Evolutionary conservation across 2,797 vertebrate genomes (phyloP).

Genomic region (Sorex maritimensis): DNA sequence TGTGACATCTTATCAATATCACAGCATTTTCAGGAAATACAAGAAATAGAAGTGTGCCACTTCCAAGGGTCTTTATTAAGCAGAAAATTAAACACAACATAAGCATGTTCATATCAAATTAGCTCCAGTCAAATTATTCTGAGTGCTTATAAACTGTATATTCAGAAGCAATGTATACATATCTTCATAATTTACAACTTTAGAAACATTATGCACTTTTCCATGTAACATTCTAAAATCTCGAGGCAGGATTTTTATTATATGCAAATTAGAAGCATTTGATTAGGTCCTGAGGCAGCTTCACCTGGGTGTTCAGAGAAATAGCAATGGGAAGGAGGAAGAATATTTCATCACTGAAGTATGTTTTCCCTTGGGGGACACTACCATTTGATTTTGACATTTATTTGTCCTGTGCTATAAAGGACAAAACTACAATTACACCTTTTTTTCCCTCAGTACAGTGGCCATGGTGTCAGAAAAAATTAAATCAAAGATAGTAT

Average conservation of each 20-base stretch:
- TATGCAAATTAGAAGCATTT: slow-evolving; percentile 91
- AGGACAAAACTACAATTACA: slow-evolving; percentile 93
- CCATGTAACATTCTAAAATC: slow-evolving; percentile 86
- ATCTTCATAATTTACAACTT: slow-evolving; percentile 83
- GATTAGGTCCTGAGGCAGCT: slow-evolving; percentile 93
- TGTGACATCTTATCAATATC: slow-evolving; percentile 88
- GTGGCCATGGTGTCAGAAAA: slow-evolving; percentile 90
- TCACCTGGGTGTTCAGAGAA: slow-evolving; percentile 91
- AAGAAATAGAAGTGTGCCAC: slow-evolving; percentile 77
- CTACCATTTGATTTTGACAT: slow-evolving; percentile 93
- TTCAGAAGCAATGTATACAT: slow-evolving; percentile 71
- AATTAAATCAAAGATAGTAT: slow-evolving; percentile 89
- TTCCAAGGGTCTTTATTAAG: slow-evolving; percentile 85
- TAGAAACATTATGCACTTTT: slow-evolving; percentile 84
- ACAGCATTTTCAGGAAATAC: slow-evolving; percentile 82
- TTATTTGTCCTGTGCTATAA: slow-evolving; percentile 93
- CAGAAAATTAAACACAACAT: slow-evolving; percentile 71
- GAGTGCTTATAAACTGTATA: slow-evolving; percentile 71
- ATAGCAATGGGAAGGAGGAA: slow-evolving; percentile 88
- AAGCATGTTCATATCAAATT: slow-evolving; percentile 81
- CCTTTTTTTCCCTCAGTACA: slow-evolving; percentile 86
- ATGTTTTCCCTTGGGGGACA: slow-evolving; percentile 90
- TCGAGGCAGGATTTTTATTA: slow-evolving; percentile 90
- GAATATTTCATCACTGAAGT: slow-evolving; percentile 91
- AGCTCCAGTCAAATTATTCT: slow-evolving; percentile 72